Percentiles rank a stretch among this genome's conserved stretches.
These are phyloP conservation scores for Camponotus floridanus DNA, from an alignment of 1,140 invertebrate species.

Conservation along the genomic window DNA sequence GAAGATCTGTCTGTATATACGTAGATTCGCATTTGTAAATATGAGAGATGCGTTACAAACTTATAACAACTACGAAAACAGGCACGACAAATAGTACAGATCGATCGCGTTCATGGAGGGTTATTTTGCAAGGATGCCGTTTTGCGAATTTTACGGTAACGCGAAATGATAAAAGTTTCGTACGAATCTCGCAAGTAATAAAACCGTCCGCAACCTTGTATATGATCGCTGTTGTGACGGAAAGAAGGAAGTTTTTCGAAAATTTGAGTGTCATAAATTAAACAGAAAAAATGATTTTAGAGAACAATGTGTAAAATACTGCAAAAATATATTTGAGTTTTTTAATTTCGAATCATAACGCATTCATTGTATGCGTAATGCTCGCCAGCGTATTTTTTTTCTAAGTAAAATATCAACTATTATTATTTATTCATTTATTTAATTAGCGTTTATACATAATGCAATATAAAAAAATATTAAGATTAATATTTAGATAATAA, in stretches of 20 bases:
- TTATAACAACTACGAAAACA: slow-evolving; percentile 21
- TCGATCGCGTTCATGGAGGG: not conserved
- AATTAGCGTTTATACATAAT: not conserved
- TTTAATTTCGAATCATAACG: not conserved
- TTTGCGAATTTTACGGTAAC: slow-evolving; percentile 14
- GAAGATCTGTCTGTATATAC: slow-evolving; percentile 43
- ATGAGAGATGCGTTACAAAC: slow-evolving; percentile 22
- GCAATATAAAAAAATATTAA: not conserved
- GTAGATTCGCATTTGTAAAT: slow-evolving; percentile 22
- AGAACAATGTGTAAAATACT: not conserved
- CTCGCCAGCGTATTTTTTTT: not conserved
- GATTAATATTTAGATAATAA: not conserved
- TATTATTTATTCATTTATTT: slow-evolving; percentile 1
- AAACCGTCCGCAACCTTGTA: slow-evolving; percentile 10
- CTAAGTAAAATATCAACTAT: not conserved
- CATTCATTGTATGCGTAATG: not conserved
- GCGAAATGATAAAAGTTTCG: slow-evolving; percentile 18
- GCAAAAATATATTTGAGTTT: not conserved
- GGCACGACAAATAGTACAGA: slow-evolving; percentile 1
- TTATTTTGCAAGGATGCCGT: not conserved
- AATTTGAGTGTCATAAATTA: slow-evolving; percentile 13
- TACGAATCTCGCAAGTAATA: not conserved
- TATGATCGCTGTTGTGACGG: not conserved
- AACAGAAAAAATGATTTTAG: not conserved
- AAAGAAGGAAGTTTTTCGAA: not conserved